phyloP scores from a whole-genome alignment of 2,113 vertebrate species.

The Stictonetta naevosa region DNA sequence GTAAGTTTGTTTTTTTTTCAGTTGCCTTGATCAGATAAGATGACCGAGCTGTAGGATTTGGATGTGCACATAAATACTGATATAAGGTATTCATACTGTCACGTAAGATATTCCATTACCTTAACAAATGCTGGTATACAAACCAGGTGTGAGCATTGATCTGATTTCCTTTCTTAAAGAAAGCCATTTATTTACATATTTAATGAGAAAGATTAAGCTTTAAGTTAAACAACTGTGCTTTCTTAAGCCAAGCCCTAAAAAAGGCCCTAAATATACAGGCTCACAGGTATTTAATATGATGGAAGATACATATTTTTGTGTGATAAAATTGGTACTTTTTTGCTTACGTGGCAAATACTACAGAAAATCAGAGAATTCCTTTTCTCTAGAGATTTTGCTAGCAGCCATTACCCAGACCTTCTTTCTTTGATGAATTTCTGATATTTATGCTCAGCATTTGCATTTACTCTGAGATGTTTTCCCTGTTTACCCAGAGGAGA shows the following conservation, averaged over 20 bases:
- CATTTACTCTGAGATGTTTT: neutral
- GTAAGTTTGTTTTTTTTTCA: neutral
- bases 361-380: neutral
- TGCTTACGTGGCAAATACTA: conserved; percentile 7
- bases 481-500: neutral
- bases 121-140: neutral
- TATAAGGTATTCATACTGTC: neutral
- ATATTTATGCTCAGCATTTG: conserved; percentile 15
- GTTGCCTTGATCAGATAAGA: neutral
- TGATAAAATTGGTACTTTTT: neutral
- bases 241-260: neutral
- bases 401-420: neutral
- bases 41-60: neutral
- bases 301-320: neutral
- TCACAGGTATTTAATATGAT: neutral
- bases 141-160: neutral
- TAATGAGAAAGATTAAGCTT: neutral
- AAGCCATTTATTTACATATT: neutral
- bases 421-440: conserved; percentile 31
- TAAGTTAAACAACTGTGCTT: neutral
- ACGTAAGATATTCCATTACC: neutral
- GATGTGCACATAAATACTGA: neutral
- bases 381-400: neutral
- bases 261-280: neutral
- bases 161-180: neutral